Conservation (phyloP, 2,113 vertebrate genomes). For the Irena cyanogastra region DNA sequence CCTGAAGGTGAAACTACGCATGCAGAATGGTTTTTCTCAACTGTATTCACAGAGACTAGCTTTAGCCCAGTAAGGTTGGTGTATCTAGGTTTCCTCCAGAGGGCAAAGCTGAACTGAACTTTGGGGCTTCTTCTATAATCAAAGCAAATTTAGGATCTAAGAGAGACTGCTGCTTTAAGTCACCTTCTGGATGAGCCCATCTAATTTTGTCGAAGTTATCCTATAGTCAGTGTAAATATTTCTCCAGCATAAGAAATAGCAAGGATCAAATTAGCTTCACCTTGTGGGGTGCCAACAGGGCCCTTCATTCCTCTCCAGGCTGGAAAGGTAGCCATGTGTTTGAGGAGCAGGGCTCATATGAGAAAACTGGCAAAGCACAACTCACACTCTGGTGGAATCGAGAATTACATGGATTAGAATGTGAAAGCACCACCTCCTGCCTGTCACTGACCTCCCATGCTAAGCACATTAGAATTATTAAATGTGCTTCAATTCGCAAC, state of each 20-base stretch:
- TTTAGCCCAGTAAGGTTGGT: background rate
- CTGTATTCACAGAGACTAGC: background rate
- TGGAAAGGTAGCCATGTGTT: background rate
- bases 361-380: background rate
- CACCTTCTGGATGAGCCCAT: background rate
- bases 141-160: background rate
- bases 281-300: background rate
- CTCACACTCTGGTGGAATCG: fast-evolving
- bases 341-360: background rate
- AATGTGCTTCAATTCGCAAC: background rate
- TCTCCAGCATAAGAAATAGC: background rate
- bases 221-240: background rate
- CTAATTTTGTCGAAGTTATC: background rate
- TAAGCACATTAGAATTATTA: background rate
- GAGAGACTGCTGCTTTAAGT: background rate
- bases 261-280: background rate
- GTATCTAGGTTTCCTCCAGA: background rate
- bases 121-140: background rate
- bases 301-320: background rate
- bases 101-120: background rate
- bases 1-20: background rate
- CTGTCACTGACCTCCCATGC: background rate
- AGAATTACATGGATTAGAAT: background rate
- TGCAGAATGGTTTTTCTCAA: background rate
- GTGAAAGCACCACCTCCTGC: background rate